A percentile compares a stretch with the other conserved stretches of the same genome.
Evolutionary conservation across 2,113 vertebrate species (phyloP).

Genomic region (Lipophrys pholis): DNA sequence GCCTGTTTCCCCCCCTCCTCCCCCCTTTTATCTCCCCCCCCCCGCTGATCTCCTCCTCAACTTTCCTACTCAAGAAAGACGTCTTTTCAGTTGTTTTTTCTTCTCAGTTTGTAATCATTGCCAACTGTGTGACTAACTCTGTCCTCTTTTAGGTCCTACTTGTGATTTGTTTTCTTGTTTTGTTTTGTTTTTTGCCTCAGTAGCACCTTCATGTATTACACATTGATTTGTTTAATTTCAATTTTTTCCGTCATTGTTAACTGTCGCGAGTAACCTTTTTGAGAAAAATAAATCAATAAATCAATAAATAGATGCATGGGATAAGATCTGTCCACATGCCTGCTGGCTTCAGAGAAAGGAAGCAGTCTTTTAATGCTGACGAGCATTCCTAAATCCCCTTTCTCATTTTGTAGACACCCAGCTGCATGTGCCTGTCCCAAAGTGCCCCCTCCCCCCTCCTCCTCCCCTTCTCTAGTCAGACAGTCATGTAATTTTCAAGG

Average conservation of each 20-base stretch:
- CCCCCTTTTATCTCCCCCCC: constrained; percentile 45
- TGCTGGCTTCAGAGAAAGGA: constrained; percentile 89
- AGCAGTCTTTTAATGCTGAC: constrained; percentile 69
- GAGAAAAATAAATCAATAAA: constrained; percentile 22
- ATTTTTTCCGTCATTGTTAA: constrained; percentile 84
- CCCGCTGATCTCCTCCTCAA: constrained; percentile 50
- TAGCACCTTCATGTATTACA: constrained; percentile 92
- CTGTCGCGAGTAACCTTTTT: constrained; percentile 90
- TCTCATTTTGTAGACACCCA: constrained; percentile 85
- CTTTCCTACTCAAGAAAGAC: constrained; percentile 78
- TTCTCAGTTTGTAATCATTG: constrained; percentile 97
- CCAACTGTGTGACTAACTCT: constrained; percentile 99
- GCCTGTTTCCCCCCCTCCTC: constrained; percentile 53
- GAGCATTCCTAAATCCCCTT: constrained; percentile 85
- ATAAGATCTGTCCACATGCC: constrained; percentile 95
- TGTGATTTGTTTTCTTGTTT: constrained; percentile 86
- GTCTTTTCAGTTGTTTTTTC: constrained; percentile 83
- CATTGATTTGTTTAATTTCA: constrained; percentile 91
- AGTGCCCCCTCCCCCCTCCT: constrained; percentile 55
- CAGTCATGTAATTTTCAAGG: constrained; percentile 64
- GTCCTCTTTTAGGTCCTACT: constrained; percentile 96
- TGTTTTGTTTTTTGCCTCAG: constrained; percentile 78
- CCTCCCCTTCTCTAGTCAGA: constrained; percentile 66
- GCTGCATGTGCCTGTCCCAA: constrained; percentile 88
- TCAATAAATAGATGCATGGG: constrained; percentile 90